A percentile compares a stretch with the other conserved stretches of the same genome.
Evolutionary conservation across 2,113 vertebrate genomes (phyloP).

Genomic region (Neoarius graeffei): DNA sequence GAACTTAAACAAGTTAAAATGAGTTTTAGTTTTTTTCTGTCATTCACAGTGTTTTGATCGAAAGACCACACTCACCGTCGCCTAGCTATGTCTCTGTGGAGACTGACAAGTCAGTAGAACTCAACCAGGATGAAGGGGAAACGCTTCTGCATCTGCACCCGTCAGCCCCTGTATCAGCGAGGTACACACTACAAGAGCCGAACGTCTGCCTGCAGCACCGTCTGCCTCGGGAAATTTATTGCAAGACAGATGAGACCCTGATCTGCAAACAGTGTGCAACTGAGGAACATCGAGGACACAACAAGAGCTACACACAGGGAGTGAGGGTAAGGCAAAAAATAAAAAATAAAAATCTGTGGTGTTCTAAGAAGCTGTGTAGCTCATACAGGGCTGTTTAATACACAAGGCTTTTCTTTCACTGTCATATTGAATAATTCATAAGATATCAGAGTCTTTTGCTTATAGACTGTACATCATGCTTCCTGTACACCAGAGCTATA

Average conservation of each 20-base stretch:
- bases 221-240: neutral
- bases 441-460: too few species aligned
- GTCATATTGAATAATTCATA: too few species aligned
- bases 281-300: slow-evolving; percentile 19
- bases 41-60: neutral
- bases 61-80: neutral
- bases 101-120: neutral
- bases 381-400: neutral
- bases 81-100: neutral
- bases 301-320: neutral
- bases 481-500: too few species aligned
- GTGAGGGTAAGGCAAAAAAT: neutral
- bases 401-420: too few species aligned
- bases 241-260: slow-evolving; percentile 2
- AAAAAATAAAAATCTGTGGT: neutral
- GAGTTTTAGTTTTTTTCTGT: neutral
- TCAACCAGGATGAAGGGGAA: neutral
- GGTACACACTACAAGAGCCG: neutral
- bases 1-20: neutral
- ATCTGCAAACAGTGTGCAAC: slow-evolving; percentile 35
- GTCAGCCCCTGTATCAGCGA: neutral
- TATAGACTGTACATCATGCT: too few species aligned
- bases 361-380: neutral
- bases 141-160: neutral
- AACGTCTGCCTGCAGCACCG: slow-evolving; percentile 21